Evolutionary conservation across 2,113 vertebrate species (phyloP), one percentile per base, ranked within the genome.

Genomic region (Ochotona curzoniae): DNA sequence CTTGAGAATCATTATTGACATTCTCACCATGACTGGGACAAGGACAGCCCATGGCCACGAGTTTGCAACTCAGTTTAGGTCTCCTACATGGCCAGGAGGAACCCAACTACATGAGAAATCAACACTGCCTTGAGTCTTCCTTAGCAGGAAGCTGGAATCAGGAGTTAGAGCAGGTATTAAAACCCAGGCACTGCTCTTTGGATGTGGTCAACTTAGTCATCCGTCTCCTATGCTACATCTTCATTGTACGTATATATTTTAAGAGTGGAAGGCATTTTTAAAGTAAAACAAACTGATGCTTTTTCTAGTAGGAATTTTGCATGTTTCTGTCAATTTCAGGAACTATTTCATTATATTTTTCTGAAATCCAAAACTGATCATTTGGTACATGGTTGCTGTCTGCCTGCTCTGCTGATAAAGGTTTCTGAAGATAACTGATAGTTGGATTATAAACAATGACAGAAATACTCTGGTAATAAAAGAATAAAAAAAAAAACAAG

Each of bases 371-470:
- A 30, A 73, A 8, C 13, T 57, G 23, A 85, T 44, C n/a, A 28
- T 51, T 47, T n/a, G 25, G 51, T 79, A 87, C 32, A 64, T 54
- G 61, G 38, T 26, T 32, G 54, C 25, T 28, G 8, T 71, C 15
- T 61, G 51, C 25, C 14, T 54, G 38, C 73, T 93, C 78, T 89
- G 18, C 9, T 23, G 4, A 79, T n/a, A 54, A 83, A 35, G 54
- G 21, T 32, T 64, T 70, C 14, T n/a, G 38, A 69, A 83, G 51
- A 78, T 63, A 78, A 63, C 9, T 78, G 23, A 54, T 63, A 71
- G 21, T 93, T 70, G 26, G n/a, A 71, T 44, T 20, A n/a, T 93
- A 63, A 64, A 93, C 23, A n/a, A n/a, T 64, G 54, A n/a, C 51
- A 84, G 71, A 84, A 84, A 78, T 71, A 54, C 21, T 64, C 9